Evolutionary conservation across 2,888 invertebrate genomes (phyloP), one percentile per base, ranked within the genome.

Genomic region (Drosophila pegasa): DNA sequence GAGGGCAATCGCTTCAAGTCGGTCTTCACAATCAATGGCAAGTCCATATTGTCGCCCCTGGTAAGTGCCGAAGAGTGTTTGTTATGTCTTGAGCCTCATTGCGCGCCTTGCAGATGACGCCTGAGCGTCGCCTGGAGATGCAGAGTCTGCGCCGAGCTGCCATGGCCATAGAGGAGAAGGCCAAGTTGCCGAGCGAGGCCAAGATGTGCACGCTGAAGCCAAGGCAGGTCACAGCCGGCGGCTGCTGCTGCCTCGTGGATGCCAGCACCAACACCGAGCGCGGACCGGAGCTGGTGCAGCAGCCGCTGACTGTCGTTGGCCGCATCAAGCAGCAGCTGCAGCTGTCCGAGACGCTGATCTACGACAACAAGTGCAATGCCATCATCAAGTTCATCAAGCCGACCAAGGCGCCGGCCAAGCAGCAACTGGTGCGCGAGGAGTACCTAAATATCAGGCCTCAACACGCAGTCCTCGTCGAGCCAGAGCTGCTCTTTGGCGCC

Each of bases 111-210:
- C 14, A 83, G 83, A 80, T 84, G 87, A 75, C 84, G 0, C 52
- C 75, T 3, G 51, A 68, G 16, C 54, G 55, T 6, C 75, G 84
- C 0, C n/a, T 62, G 31, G 72, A 88, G 56, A 84, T 84, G 81
- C 71, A 63, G 27, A 10, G 55, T 1, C 43, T 62, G 8, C 87
- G 71, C 0, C n/a, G 56, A 6, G 54, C 56, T 1, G 82, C 84
- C 25, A 33, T 70, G 16, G 40, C 35, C 18, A 45, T 78, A 25
- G 85, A 81, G 16, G 12, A 33, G 14, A 12, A 37, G 33, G 7
- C 27, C 12, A 31, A 14, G 18, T 2, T 9, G 8, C 2, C 51
- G 2, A 8, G 10, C n/a, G 22, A 3, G 8, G 14, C 10, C 20
- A 18, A 25, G 18, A 0, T 5, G 41, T 8, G 4, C 7, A n/a